These are phyloP conservation scores for Halichoeres trimaculatus DNA, from an alignment of 2,113 vertebrate species.

Conservation along the genomic window DNA sequence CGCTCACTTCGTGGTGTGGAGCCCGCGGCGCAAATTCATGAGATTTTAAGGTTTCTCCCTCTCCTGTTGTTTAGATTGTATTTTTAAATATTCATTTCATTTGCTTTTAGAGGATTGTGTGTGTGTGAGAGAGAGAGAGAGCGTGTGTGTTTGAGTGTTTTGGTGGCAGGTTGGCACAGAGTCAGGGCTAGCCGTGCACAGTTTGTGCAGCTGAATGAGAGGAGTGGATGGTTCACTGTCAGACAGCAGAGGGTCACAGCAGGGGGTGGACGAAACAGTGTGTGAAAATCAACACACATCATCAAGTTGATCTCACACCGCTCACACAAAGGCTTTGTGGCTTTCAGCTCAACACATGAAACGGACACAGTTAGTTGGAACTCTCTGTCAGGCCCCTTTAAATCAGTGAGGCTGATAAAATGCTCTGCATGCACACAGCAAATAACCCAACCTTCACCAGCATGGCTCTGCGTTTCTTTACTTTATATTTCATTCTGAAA, in stretches of 20 bases:
- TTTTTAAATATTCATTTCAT: slow-evolving; percentile 78
- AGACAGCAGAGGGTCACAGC: background rate
- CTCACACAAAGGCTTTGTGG: background rate
- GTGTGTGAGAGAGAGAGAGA: slow-evolving; percentile 31
- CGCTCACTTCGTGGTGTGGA: slow-evolving; percentile 86
- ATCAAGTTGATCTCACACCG: background rate
- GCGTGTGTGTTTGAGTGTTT: too few species aligned
- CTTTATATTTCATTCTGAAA: too few species aligned
- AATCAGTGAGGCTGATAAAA: background rate
- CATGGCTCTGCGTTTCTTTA: background rate
- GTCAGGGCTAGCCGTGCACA: background rate
- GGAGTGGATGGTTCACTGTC: too few species aligned
- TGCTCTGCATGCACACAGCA: background rate
- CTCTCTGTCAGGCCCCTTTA: background rate
- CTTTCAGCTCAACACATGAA: background rate
- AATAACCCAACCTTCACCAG: background rate
- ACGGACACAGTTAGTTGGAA: background rate
- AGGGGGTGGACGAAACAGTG: background rate
- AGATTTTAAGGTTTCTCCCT: slow-evolving; percentile 78
- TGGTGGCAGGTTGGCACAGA: slow-evolving; percentile 38
- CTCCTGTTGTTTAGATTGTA: slow-evolving; percentile 69
- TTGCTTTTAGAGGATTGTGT: slow-evolving; percentile 69
- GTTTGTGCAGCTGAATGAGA: slow-evolving; percentile 18
- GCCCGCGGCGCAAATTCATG: slow-evolving; percentile 89
- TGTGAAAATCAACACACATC: background rate